Evolutionary conservation across 1,140 invertebrate species (phyloP).

Genomic region (Bombus breviceps): DNA sequence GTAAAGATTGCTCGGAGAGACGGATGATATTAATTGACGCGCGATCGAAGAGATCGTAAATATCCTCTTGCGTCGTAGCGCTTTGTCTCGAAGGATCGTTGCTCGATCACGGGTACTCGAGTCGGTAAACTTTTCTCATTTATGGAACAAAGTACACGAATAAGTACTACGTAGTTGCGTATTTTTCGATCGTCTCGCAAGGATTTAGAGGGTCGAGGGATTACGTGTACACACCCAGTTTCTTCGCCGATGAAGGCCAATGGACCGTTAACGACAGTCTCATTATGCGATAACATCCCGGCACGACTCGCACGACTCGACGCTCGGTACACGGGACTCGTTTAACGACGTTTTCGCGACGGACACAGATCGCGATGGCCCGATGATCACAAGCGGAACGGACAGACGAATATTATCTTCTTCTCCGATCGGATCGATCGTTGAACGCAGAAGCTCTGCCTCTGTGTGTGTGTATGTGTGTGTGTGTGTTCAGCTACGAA

Average conservation of each 20-base stretch:
- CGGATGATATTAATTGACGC: not conserved
- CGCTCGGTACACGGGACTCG: conserved; percentile 17
- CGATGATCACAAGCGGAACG: not conserved
- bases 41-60: not conserved
- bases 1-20: not conserved
- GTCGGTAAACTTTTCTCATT: too few relatives aligned
- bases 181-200: conserved; percentile 58
- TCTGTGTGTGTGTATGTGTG: not conserved
- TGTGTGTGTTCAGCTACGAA: not conserved
- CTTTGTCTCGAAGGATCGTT: too few relatives aligned
- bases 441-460: not conserved
- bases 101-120: too few relatives aligned
- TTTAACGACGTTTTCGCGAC: not conserved
- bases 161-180: too few relatives aligned
- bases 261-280: conserved; percentile 72
- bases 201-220: conserved; percentile 30
- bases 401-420: not conserved
- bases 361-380: not conserved
- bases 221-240: conserved; percentile 54
- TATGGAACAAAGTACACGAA: too few relatives aligned
- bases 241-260: conserved; percentile 75
- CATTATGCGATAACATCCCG: conserved; percentile 73
- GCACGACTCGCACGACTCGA: conserved; percentile 27
- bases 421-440: not conserved
- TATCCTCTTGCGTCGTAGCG: not conserved